These are phyloP conservation scores for Centropus bengalensis DNA, from an alignment of 2,113 vertebrate species.

Conservation along the genomic window DNA sequence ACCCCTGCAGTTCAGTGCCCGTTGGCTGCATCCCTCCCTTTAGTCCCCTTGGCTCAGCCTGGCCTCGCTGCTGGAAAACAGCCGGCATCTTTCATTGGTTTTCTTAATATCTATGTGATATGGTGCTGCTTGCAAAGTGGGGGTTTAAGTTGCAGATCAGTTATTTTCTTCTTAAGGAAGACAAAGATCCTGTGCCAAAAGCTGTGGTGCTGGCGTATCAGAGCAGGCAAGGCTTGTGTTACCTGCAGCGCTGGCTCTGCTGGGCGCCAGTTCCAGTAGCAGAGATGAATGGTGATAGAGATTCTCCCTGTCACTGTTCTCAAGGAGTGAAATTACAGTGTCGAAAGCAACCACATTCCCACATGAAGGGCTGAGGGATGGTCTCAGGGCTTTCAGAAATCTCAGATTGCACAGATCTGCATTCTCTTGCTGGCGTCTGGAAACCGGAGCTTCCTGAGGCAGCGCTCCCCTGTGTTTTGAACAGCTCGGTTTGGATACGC, in stretches of 20 bases:
- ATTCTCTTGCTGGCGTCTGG: neutral
- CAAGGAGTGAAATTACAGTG: conserved; percentile 57
- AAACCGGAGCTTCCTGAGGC: conserved; percentile 10
- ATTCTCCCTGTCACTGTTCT: conserved; percentile 8
- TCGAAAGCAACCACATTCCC: neutral
- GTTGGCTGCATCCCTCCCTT: neutral
- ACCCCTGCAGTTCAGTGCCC: too few species aligned
- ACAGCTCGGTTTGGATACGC: conserved; percentile 22
- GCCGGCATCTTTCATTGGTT: neutral
- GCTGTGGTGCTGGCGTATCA: neutral
- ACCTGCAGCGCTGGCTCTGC: neutral
- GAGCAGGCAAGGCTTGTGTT: conserved; percentile 1
- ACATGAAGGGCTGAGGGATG: neutral
- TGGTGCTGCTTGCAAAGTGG: neutral
- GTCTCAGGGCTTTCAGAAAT: neutral
- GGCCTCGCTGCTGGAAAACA: neutral
- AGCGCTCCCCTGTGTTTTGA: conserved; percentile 14
- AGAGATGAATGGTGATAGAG: neutral
- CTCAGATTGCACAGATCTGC: neutral
- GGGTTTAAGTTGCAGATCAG: neutral
- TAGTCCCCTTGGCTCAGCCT: neutral
- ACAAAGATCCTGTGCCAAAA: neutral
- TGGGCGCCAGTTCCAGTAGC: neutral
- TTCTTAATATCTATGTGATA: neutral
- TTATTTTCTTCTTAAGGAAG: neutral